Evolutionary conservation across 1,140 invertebrate genomes (phyloP).

Genomic region (Papilio aristodemus): DNA sequence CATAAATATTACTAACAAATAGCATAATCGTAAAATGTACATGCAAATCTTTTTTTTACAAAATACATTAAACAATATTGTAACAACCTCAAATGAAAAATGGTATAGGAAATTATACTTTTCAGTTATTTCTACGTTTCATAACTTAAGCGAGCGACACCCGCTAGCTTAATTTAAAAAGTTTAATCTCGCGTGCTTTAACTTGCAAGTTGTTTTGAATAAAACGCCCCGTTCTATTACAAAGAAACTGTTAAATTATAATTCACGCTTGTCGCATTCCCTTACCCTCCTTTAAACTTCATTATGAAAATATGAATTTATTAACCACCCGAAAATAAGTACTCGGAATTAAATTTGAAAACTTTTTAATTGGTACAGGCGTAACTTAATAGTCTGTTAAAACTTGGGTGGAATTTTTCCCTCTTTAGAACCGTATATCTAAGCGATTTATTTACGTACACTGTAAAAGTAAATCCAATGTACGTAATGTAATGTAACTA

Average conservation of each 20-base stretch:
- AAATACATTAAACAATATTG: no score
- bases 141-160: neutral
- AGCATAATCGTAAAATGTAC: no score
- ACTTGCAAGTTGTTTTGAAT: constrained; percentile 13
- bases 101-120: neutral
- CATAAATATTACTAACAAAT: no score
- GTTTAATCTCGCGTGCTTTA: constrained; percentile 9
- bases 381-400: neutral
- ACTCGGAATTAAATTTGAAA: neutral
- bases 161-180: constrained; percentile 11
- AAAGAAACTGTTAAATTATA: constrained; percentile 21
- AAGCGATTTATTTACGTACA: no score
- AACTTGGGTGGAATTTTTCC: neutral
- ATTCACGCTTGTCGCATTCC: constrained; percentile 18
- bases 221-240: neutral
- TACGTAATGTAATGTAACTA: no score
- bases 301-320: constrained; percentile 28
- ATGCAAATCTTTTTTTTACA: no score
- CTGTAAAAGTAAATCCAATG: no score
- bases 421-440: neutral
- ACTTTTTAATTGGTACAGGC: constrained; percentile 21
- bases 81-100: no score
- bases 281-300: constrained; percentile 10
- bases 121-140: neutral
- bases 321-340: constrained; percentile 13